Evolutionary conservation across 2,888 invertebrate genomes (phyloP).

Genomic region (Platypus cylindrus): DNA sequence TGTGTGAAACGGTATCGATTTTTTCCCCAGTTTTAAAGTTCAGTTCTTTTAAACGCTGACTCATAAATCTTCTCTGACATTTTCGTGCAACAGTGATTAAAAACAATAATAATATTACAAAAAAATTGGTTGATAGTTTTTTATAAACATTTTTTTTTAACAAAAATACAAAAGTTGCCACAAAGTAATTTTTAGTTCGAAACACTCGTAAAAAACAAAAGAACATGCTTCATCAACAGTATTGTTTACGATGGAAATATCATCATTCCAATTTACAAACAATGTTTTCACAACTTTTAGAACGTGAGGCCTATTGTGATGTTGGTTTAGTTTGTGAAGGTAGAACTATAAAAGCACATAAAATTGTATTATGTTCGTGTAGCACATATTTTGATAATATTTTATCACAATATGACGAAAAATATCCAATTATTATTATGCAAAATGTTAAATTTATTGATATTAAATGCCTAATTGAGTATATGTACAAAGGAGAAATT

Average conservation of each 20-base stretch:
- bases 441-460: constrained; percentile 87
- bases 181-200: constrained; percentile 13
- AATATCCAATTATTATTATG: constrained; percentile 71
- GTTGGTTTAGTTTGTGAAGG: constrained; percentile 84
- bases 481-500: constrained; percentile 93
- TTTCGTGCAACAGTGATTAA: too few species aligned
- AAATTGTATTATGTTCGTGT: constrained; percentile 84
- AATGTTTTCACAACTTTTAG: constrained; percentile 77
- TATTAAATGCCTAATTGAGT: constrained; percentile 79
- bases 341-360: constrained; percentile 61
- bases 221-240: constrained; percentile 74
- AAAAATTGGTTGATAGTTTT: too few species aligned
- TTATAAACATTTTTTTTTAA: too few species aligned
- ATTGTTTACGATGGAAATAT: constrained; percentile 86
- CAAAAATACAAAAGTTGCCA: too few species aligned
- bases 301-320: constrained; percentile 79
- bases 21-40: constrained; percentile 31
- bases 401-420: constrained; percentile 67
- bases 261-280: constrained; percentile 83
- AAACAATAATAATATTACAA: too few species aligned
- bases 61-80: constrained; percentile 21
- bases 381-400: constrained; percentile 84
- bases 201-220: constrained; percentile 17
- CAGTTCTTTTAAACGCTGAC: constrained; percentile 28
- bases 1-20: constrained; percentile 33